A percentile compares a stretch with the other conserved stretches of the same genome.
Evolutionary conservation across 2,888 invertebrate genomes (phyloP).

Genomic region (Melolontha melolontha): DNA sequence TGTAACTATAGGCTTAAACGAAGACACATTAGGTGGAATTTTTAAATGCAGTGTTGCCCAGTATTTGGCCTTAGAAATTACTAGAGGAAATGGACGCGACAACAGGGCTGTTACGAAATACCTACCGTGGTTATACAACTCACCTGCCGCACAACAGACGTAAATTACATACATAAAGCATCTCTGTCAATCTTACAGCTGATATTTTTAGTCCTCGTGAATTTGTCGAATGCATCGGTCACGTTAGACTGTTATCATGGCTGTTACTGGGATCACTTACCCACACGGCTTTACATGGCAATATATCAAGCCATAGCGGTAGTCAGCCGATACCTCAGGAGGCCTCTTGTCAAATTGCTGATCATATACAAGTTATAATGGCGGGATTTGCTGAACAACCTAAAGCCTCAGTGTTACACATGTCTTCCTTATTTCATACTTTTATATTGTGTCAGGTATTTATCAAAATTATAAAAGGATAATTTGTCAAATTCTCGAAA

Average conservation of each 20-base stretch:
- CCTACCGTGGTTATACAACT: slow-evolving; percentile 91
- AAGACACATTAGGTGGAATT: slow-evolving; percentile 96
- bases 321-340: slow-evolving; percentile 94
- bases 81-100: slow-evolving; percentile 86
- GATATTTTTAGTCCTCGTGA: slow-evolving; percentile 80
- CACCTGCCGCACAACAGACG: slow-evolving; percentile 86
- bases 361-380: slow-evolving; percentile 96
- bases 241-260: slow-evolving; percentile 96
- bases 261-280: slow-evolving; percentile 94
- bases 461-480: background rate
- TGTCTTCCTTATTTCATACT: slow-evolving; percentile 97
- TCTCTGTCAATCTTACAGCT: background rate
- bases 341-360: slow-evolving; percentile 95
- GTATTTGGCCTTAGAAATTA: slow-evolving; percentile 93
- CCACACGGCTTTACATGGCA: slow-evolving; percentile 79
- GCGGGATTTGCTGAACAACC: slow-evolving; percentile 97
- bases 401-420: slow-evolving; percentile 91
- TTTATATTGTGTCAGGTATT: slow-evolving; percentile 94
- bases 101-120: slow-evolving; percentile 83
- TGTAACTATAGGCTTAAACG: slow-evolving; percentile 78
- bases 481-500: background rate
- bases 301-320: slow-evolving; percentile 61
- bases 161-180: slow-evolving; percentile 58
- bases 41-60: slow-evolving; percentile 96
- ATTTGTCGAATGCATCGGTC: slow-evolving; percentile 94